Evolutionary conservation across 2,113 vertebrate genomes (phyloP).

Genomic region (Cephalophus harveyi): DNA sequence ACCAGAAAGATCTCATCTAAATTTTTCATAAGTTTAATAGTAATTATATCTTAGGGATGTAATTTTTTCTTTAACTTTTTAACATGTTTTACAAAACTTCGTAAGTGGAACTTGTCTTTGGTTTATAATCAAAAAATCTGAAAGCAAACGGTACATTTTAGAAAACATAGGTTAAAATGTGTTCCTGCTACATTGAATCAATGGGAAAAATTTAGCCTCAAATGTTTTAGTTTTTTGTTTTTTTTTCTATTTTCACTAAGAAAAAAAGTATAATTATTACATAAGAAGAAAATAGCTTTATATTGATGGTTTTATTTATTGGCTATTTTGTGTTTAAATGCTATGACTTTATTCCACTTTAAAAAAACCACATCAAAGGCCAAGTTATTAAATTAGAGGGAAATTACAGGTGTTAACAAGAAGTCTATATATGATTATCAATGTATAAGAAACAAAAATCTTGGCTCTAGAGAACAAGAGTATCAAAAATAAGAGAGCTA

Average conservation of each 20-base stretch:
- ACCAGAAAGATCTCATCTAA: background rate
- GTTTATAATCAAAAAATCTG: background rate
- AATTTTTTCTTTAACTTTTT: background rate
- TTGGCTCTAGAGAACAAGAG: background rate
- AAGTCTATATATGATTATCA: background rate
- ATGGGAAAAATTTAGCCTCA: background rate
- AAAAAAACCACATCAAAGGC: background rate
- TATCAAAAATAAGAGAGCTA: background rate
- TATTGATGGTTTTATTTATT: background rate
- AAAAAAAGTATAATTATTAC: background rate
- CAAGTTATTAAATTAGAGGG: background rate
- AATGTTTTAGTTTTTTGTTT: background rate
- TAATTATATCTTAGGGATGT: background rate
- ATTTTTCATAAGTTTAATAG: background rate
- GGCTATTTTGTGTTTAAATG: background rate
- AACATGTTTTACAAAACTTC: background rate
- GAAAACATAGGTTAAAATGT: slow-evolving; percentile 37
- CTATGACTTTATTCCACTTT: background rate
- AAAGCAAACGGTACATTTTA: slow-evolving; percentile 71
- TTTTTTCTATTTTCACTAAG: background rate
- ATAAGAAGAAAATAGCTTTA: background rate
- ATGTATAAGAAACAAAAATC: background rate
- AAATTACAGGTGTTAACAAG: background rate
- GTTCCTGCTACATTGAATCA: background rate
- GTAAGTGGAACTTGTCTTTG: background rate